Evolutionary conservation across 2,113 vertebrate species (phyloP), one percentile per base, ranked within the genome.

Genomic region (Phaetusa simplex): DNA sequence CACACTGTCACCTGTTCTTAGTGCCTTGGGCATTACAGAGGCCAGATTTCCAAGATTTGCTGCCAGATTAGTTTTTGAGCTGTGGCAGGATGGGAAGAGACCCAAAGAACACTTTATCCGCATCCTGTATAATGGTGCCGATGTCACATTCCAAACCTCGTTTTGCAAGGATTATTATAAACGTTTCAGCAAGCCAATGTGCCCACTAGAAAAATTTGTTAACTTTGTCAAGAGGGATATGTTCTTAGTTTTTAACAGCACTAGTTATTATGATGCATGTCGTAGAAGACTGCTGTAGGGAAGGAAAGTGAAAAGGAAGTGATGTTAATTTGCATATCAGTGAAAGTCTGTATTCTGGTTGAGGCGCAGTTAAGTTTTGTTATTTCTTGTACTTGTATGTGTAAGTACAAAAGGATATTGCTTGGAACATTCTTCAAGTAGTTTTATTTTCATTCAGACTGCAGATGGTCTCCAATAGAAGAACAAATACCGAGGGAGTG

Each of bases 41-140:
- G 99, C 99, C 79, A 98, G 98, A 56, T 99, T 99, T 96, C 99
- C 99, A 2, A 98, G 99, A 32, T 99, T 99, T 78, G 99, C 99
- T 3, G 99, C 99, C n/a, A 98, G 99, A 66, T 95, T 99, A 62
- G 98, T 99, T 82, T 99, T 99, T 76, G 99, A 99, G 97, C 95
- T 99, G 74, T 99, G 99, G 99, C 99, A 98, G 86, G 98, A 99
- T 92, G 98, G 96, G 42, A 97, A 98, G 43, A 98, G 97, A 90
- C 97, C 97, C 94, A 91, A 95, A 15, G 97, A 98, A 61, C 96
- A 98, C 77, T 99, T 99, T 19, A 91, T 99, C 81, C 98, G 99
- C 72, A 98, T 99, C 66, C 98, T 99, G 34, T 99, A 99, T 94
- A 99, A 99, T 1, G 99, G 99, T 1, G 98, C 99, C 20, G 99